Evolutionary conservation across 2,113 vertebrate species (phyloP), one percentile per base, ranked within the genome.

Genomic region (Sula dactylatra): DNA sequence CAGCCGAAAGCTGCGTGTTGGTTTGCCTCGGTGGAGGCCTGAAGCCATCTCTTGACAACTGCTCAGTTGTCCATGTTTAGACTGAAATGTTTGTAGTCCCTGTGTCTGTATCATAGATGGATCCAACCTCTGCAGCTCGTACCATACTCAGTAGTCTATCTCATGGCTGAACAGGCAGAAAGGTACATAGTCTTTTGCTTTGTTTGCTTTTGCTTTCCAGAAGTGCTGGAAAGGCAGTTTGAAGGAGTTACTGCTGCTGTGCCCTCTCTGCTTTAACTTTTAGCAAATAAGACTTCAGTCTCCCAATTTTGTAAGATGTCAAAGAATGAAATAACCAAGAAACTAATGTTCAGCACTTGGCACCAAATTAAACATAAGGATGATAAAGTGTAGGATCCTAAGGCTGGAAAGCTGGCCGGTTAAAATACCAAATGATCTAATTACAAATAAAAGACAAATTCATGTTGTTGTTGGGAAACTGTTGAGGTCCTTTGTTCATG

Each of bases 401-500:
- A 54, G 8, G 66, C 54, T 79, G 42, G 38, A 94, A 80, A 66
- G 11, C 20, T 55, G 24, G 22, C 13, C 27, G 70, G 31, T 80
- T 93, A 87, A 91, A 94, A 82, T 80, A 69, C 11, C 20, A 64
- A 84, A 52, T 65, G 26, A 71, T 69, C 40, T 52, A 59, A 42
- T 87, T 67, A 64, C 42, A 88, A 81, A 64, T n/a, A 72, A 89
- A 88, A 66, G 40, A 86, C 13, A 83, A 82, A 66, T 49, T 77
- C 26, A 11, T 82, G 18, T 9, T 29, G 21, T 55, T 72, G 7
- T 45, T 82, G 56, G 22, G 31, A 10, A 45, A 19, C 16, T 11
- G 22, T 59, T 52, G 40, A 44, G 29, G 34, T 69, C 3, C 4
- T 86, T 92, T 82, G 16, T 32, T 86, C 13, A 8, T 56, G 17